phyloP scores from a whole-genome alignment of 2,797 vertebrate genomes.

The Sebastes miniatus region DNA sequence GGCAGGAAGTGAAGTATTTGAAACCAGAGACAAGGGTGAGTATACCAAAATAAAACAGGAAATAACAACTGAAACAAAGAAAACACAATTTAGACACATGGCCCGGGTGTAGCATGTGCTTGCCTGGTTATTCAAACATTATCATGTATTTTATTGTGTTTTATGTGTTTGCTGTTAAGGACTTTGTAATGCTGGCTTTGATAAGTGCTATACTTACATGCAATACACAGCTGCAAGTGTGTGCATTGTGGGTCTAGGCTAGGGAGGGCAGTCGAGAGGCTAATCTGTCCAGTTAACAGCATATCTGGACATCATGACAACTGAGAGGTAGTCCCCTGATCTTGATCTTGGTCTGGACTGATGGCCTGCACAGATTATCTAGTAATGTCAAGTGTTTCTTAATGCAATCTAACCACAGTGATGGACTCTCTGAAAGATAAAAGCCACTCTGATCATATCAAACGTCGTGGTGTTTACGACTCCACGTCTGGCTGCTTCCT shows the following conservation, averaged over 20 bases:
- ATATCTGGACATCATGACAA: not conserved
- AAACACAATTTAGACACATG: no score
- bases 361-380: constrained; percentile 5
- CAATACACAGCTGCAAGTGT: not conserved
- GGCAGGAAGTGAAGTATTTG: no score
- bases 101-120: not conserved
- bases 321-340: not conserved
- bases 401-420: not conserved
- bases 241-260: not conserved
- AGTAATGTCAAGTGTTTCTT: not conserved
- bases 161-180: not conserved
- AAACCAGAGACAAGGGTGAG: no score
- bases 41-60: no score
- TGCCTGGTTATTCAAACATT: not conserved
- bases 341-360: not conserved
- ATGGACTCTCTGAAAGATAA: constrained; percentile 1
- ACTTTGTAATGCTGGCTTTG: not conserved
- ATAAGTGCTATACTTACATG: not conserved
- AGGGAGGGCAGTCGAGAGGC: not conserved
- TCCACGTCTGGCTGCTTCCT: not conserved
- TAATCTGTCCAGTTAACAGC: constrained; percentile 1
- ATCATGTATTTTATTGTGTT: not conserved
- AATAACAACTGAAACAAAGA: no score
- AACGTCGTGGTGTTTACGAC: not conserved
- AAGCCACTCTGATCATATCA: constrained; percentile 10